phyloP scores from a whole-genome alignment of 1,140 invertebrate species.

The Heterodera schachtii region DNA sequence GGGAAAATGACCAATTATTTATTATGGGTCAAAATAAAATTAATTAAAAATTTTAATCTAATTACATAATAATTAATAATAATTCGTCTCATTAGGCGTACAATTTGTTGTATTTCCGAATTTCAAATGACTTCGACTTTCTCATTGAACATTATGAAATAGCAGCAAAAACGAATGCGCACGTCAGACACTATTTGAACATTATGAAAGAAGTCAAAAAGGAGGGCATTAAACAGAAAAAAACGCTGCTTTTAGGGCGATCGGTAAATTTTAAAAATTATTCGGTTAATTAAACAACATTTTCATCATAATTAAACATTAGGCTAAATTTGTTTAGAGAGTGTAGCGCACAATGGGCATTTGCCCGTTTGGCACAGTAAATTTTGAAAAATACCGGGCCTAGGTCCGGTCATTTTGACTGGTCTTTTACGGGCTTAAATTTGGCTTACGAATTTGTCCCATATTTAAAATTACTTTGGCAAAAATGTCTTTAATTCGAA shows the following conservation, averaged over 20 bases:
- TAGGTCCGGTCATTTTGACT: too few species aligned
- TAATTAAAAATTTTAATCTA: too few species aligned
- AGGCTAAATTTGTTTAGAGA: too few species aligned
- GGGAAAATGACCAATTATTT: slow-evolving; percentile 2
- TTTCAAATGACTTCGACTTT: slow-evolving; percentile 64
- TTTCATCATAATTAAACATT: too few species aligned
- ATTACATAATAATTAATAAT: neutral
- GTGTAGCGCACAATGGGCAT: too few species aligned
- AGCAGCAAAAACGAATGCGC: slow-evolving; percentile 60
- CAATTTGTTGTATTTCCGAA: slow-evolving; percentile 56
- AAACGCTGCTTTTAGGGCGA: slow-evolving; percentile 34
- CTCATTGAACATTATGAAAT: slow-evolving; percentile 54
- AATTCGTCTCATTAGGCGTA: slow-evolving; percentile 44
- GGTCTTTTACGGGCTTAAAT: too few species aligned
- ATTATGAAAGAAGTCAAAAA: slow-evolving; percentile 49
- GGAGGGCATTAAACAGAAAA: slow-evolving; percentile 50
- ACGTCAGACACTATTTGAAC: slow-evolving; percentile 56
- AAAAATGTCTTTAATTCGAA: too few species aligned
- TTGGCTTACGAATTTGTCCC: too few species aligned
- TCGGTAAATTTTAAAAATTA: neutral
- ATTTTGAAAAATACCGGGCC: too few species aligned
- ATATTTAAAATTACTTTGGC: too few species aligned
- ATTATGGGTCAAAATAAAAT: slow-evolving; percentile 10
- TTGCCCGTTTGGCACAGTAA: too few species aligned
- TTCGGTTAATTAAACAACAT: too few species aligned